phyloP scores from a whole-genome alignment of 2,797 vertebrate species.

The Rhabdomys pumilio region DNA sequence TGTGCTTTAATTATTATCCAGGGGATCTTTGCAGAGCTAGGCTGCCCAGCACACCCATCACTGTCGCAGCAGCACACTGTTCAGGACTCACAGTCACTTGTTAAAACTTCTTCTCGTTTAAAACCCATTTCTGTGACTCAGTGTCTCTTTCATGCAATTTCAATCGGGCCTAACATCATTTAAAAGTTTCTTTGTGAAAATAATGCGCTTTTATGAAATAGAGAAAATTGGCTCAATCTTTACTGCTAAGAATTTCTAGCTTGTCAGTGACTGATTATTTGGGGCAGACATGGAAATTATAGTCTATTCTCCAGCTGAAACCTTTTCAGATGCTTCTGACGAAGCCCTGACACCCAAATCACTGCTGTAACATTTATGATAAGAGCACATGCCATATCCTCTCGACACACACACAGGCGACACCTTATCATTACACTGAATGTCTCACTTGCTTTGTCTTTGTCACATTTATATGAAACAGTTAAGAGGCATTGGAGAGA shows the following conservation, averaged over 20 bases:
- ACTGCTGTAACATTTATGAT: slow-evolving; percentile 42
- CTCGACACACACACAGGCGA: not conserved
- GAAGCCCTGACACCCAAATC: slow-evolving; percentile 69
- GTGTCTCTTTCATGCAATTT: slow-evolving; percentile 59
- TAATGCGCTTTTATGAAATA: slow-evolving; percentile 74
- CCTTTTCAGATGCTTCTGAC: slow-evolving; percentile 69
- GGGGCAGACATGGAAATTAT: slow-evolving; percentile 72
- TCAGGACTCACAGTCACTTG: slow-evolving; percentile 70
- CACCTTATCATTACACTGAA: slow-evolving; percentile 54
- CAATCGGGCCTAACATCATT: slow-evolving; percentile 68
- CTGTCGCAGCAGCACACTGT: not conserved
- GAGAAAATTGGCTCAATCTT: slow-evolving; percentile 80
- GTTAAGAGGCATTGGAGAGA: slow-evolving; percentile 55
- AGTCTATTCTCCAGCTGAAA: slow-evolving; percentile 71
- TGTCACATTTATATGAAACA: slow-evolving; percentile 52
- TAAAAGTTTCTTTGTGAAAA: slow-evolving; percentile 80
- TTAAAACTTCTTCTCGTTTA: slow-evolving; percentile 54
- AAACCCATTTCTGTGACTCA: slow-evolving; percentile 53
- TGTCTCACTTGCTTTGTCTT: slow-evolving; percentile 57
- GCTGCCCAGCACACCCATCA: not conserved
- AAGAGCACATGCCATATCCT: not conserved
- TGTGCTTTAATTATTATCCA: slow-evolving; percentile 54
- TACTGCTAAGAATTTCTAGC: slow-evolving; percentile 78
- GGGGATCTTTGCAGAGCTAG: slow-evolving; percentile 35
- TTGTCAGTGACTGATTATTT: slow-evolving; percentile 74